Evolutionary conservation across 1,140 invertebrate genomes (phyloP).

Genomic region (Fopius arisanus): DNA sequence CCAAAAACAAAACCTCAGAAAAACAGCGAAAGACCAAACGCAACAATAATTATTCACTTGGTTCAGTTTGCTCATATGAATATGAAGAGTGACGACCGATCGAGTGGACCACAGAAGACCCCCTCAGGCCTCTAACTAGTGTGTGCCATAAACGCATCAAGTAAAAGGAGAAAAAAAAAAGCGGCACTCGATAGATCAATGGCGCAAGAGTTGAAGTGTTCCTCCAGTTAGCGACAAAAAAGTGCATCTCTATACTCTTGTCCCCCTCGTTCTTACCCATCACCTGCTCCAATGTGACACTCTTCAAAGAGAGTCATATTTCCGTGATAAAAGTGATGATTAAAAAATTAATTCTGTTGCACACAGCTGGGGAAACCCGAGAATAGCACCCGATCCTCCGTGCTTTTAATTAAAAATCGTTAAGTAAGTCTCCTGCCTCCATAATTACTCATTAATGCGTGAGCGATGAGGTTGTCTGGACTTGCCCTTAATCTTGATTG

Average conservation of each 20-base stretch:
- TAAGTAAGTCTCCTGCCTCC: constrained; percentile 7
- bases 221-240: background rate
- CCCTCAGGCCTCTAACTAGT: background rate
- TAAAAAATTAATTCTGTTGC: background rate
- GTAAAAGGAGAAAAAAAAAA: constrained; percentile 8
- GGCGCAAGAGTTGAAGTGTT: constrained; percentile 26
- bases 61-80: background rate
- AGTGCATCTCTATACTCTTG: background rate
- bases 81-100: background rate
- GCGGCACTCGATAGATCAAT: constrained; percentile 25
- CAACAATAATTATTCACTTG: background rate
- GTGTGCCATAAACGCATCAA: background rate
- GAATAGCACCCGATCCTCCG: background rate
- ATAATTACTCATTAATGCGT: constrained; percentile 11
- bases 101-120: background rate
- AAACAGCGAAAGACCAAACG: background rate
- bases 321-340: constrained; percentile 6
- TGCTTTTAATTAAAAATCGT: constrained; percentile 25
- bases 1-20: background rate
- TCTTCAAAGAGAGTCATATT: background rate
- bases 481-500: background rate
- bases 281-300: background rate
- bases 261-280: background rate
- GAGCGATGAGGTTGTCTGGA: background rate
- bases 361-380: background rate